phyloP scores from a whole-genome alignment of 30 jellyfish, hydroid and myxozoan species.

The Cassiopea xamachana region DNA sequence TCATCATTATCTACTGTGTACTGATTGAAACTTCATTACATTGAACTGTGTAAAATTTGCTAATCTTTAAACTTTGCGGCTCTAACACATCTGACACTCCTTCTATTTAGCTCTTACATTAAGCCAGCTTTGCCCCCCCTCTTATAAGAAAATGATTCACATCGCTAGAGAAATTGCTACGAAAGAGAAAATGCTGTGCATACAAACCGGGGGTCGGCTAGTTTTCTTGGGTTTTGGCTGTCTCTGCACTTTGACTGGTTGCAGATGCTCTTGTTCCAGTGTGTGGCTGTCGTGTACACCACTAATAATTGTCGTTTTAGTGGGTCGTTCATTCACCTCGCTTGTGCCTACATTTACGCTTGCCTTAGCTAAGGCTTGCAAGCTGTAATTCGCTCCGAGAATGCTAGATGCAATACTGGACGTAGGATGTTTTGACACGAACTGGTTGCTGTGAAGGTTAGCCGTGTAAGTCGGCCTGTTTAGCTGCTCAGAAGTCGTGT shows the following conservation, averaged over 20 bases:
- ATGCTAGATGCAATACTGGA: conserved; percentile 73
- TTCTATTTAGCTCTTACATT: too few species aligned
- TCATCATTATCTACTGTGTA: too few species aligned
- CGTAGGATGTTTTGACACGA: conserved; percentile 83
- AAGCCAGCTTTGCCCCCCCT: too few species aligned
- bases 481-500: conserved; percentile 62
- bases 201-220: conserved; percentile 27
- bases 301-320: conserved; percentile 75
- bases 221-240: conserved; percentile 49
- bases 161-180: background rate
- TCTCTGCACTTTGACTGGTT: conserved; percentile 67
- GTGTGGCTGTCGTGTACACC: conserved; percentile 96
- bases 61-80: too few species aligned
- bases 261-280: conserved; percentile 92
- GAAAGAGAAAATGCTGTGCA: background rate
- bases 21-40: too few species aligned
- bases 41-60: too few species aligned
- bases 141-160: too few species aligned
- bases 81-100: too few species aligned
- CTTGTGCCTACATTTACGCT: conserved; percentile 3
- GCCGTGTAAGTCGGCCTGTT: conserved; percentile 71
- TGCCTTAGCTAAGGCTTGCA: conserved; percentile 63
- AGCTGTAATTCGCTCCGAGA: conserved; percentile 70
- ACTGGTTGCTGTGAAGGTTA: conserved; percentile 69
- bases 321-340: conserved; percentile 28